Base-by-base conservation (phyloP, 1,140 invertebrate species). In the Coboldia fuscipes region DNA sequence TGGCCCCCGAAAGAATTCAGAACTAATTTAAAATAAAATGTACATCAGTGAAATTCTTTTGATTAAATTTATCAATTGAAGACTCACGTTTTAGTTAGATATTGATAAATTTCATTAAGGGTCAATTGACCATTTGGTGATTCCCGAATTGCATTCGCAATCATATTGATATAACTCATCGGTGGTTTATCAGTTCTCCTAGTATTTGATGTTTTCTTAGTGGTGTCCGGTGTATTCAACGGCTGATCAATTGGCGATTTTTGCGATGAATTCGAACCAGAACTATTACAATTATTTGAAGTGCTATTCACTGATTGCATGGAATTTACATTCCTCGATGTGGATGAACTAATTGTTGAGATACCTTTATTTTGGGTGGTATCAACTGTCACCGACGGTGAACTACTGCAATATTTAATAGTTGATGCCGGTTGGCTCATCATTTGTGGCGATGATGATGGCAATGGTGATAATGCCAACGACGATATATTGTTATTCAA, bases 61-160 rank as follows among this genome's bases (percentile, higher is more conserved):
- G 22, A 23, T 23, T 23, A 23, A n/a, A n/a, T n/a, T n/a, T n/a
- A 7, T 23, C 6, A 23, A 23, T 23, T 23, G 12, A 23, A 7
- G 22, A 76, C 63, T 45, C 77, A 85, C 39, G 72, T 68, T 41
- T 66, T 62, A 43, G 86, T 79, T 1, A 92, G 60, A 49, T 79
- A 90, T 10, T 73, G 68, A 48, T 92, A 90, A 26, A 94, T 93
- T 59, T 90, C 88, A 36, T 75, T 84, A 1, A 94, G 64, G 0
- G 85, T 92, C 4, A 93, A 58, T 22, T 74, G 57, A 46, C 86
- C 88, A 4, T 69, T 70, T 0, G 86, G 83, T 10, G 86, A 89
- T 41, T 77, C 76, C 48, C 93, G 82, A 35, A 97, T 97, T 1
- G 92, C 92, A 83, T 96, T 96, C 0, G 92, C 89, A 20, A 97